These are phyloP conservation scores for Alviniconcha marisindica DNA, from an alignment of 1,140 invertebrate species.

Conservation along the genomic window DNA sequence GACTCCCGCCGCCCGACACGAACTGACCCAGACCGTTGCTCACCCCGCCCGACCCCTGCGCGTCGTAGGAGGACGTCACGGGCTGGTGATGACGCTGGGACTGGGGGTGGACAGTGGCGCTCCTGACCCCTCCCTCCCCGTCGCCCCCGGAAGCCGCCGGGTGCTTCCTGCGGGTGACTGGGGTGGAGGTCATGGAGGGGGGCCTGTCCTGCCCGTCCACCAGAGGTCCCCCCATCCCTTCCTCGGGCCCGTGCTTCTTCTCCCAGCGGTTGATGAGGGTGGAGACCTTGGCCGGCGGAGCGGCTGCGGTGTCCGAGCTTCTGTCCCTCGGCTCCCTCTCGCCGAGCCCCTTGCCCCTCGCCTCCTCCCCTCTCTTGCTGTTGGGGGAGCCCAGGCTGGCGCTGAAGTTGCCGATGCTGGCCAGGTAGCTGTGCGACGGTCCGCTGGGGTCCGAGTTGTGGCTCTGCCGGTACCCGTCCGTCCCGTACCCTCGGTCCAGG, in stretches of 20 bases:
- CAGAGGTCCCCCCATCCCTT: slow-evolving; percentile 22
- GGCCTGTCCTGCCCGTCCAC: slow-evolving; percentile 48
- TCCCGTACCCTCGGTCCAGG: slow-evolving; percentile 23
- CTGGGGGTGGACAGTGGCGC: background rate
- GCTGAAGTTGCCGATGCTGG: slow-evolving; percentile 34
- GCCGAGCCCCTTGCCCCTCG: background rate
- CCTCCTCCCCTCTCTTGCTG: background rate
- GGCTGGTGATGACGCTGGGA: background rate
- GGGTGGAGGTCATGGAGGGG: slow-evolving; percentile 63
- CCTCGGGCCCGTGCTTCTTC: slow-evolving; percentile 44
- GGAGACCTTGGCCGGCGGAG: slow-evolving; percentile 8
- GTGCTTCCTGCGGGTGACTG: slow-evolving; percentile 50
- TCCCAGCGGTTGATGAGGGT: slow-evolving; percentile 63
- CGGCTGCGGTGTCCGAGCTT: background rate
- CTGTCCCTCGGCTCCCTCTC: background rate
- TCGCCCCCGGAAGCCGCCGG: background rate
- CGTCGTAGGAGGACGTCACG: background rate
- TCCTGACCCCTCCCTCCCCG: background rate
- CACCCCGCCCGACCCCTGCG: background rate
- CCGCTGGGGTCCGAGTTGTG: slow-evolving; percentile 31
- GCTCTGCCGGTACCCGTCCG: background rate
- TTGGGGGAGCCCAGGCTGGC: too few species aligned
- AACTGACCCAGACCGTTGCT: background rate
- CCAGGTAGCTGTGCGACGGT: background rate
- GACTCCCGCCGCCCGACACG: background rate